Percentiles rank a stretch among this genome's conserved stretches.
These are phyloP conservation scores for Madoqua kirkii DNA, from an alignment of 2,113 vertebrate genomes.

Conservation along the genomic window DNA sequence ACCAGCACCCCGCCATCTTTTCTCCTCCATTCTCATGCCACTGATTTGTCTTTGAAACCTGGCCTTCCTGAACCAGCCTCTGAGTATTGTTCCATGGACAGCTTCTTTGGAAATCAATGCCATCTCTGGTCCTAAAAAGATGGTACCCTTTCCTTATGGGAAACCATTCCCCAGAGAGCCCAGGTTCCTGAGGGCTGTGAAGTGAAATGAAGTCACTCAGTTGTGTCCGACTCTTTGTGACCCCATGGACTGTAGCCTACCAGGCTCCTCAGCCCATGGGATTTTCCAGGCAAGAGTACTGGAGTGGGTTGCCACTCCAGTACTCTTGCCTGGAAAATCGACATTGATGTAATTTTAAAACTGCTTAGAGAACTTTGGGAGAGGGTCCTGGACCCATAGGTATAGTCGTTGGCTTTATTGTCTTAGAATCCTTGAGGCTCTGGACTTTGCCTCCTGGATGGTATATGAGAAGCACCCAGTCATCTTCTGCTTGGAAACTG, in stretches of 20 bases:
- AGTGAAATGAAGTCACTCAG: too few species aligned
- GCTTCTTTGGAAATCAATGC: background rate
- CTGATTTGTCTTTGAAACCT: background rate
- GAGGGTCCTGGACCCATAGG: background rate
- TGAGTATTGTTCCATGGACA: background rate
- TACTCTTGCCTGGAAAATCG: too few species aligned
- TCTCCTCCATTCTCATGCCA: background rate
- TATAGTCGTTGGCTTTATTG: background rate
- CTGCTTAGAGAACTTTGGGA: background rate
- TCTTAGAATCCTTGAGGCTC: background rate
- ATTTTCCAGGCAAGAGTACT: too few species aligned
- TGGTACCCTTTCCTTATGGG: background rate
- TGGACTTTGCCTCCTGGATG: background rate
- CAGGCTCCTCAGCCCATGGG: too few species aligned
- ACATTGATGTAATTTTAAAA: background rate
- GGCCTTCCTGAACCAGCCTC: background rate
- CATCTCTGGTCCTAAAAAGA: background rate
- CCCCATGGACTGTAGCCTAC: too few species aligned
- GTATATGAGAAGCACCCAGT: background rate
- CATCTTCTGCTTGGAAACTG: background rate
- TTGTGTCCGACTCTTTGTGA: too few species aligned
- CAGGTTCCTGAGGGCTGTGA: background rate
- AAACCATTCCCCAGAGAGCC: background rate
- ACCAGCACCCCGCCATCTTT: accelerated
- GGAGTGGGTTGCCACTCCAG: too few species aligned